A percentile compares a stretch with the other conserved stretches of the same genome.
Conservation (phyloP, 2,113 vertebrate species). For the Pterocles burchelli region DNA sequence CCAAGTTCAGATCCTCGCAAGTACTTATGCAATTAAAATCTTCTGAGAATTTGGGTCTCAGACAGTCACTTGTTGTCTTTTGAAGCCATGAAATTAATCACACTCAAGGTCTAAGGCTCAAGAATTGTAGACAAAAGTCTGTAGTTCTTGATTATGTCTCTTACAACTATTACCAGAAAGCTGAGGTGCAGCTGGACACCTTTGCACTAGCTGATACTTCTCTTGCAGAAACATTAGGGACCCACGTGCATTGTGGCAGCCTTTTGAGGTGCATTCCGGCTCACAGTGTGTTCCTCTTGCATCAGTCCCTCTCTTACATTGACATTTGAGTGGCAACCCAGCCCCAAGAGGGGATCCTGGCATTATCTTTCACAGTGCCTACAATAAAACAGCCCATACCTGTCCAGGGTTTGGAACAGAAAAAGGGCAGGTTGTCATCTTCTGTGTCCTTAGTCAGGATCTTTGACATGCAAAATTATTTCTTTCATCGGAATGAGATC, state of each 20-base stretch:
- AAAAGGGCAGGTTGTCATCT: neutral
- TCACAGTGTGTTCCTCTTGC: neutral
- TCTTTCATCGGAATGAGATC: neutral
- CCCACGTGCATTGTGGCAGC: accelerated
- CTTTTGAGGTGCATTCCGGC: neutral
- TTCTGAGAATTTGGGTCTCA: neutral
- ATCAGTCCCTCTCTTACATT: neutral
- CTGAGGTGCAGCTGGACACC: neutral
- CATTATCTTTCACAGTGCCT: neutral
- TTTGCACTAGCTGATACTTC: neutral
- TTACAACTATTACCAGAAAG: neutral
- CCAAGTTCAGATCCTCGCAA: neutral
- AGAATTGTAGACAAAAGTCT: neutral
- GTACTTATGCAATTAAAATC: neutral
- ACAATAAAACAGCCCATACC: neutral
- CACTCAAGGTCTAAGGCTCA: neutral
- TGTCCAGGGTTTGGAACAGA: neutral
- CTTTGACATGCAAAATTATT: neutral
- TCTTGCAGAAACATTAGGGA: neutral
- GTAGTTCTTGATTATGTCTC: neutral
- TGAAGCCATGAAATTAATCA: neutral
- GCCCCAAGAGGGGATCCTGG: neutral
- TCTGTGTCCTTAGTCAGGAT: neutral
- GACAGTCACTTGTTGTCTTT: neutral
- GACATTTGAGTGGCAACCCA: neutral